Percentiles rank a stretch among this genome's conserved stretches.
phyloP scores from a whole-genome alignment of 2,797 vertebrate species.

The Oryzias dopingdopingensis region DNA sequence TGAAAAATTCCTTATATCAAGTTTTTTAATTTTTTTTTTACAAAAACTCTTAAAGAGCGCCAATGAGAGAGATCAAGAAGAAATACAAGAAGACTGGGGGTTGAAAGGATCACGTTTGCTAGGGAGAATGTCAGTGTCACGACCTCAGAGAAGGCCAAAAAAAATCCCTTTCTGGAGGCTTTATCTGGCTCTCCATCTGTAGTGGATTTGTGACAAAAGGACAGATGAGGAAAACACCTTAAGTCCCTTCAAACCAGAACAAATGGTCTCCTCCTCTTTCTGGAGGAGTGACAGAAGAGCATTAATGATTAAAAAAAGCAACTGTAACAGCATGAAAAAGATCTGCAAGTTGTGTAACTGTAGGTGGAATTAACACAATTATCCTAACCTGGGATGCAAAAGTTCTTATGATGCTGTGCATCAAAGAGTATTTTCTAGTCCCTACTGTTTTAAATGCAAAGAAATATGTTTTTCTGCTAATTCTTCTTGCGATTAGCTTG shows the following conservation, averaged over 20 bases:
- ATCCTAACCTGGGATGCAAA: constrained; percentile 5
- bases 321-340: constrained; percentile 47
- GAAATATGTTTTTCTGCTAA: too few relatives aligned
- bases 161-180: constrained; percentile 62
- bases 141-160: constrained; percentile 71
- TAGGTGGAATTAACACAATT: constrained; percentile 31
- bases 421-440: neutral
- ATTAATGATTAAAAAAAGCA: constrained; percentile 65
- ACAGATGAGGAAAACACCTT: constrained; percentile 68
- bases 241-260: constrained; percentile 45
- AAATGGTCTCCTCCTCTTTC: constrained; percentile 63
- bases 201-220: constrained; percentile 73
- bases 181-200: constrained; percentile 79
- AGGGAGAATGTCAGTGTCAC: constrained; percentile 78
- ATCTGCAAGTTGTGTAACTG: constrained; percentile 45
- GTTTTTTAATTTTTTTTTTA: neutral
- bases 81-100: constrained; percentile 47
- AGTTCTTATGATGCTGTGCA: constrained; percentile 1
- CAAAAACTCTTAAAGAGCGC: constrained; percentile 34
- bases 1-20: constrained; percentile 23
- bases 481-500: too few relatives aligned
- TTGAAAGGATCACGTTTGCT: constrained; percentile 68
- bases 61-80: constrained; percentile 45
- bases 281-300: constrained; percentile 46
- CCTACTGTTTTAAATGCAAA: too few relatives aligned